Evolutionary conservation across 1,140 invertebrate species (phyloP).

Genomic region (Drosophila lacteicornis): DNA sequence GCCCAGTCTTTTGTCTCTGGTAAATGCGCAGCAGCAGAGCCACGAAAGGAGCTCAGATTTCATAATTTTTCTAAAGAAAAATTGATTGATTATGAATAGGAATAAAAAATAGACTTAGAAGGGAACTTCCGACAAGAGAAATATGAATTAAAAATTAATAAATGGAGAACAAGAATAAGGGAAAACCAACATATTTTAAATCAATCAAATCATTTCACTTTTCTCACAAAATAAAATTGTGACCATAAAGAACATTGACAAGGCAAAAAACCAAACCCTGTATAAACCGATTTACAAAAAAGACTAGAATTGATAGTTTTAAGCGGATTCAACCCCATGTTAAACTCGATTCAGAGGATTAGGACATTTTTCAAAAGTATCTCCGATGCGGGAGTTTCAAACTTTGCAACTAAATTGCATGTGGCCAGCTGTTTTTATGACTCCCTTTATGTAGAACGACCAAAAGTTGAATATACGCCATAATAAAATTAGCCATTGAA

Average conservation of each 20-base stretch:
- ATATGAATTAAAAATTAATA: slow-evolving; percentile 3
- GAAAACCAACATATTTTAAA: not conserved
- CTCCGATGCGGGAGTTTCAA: slow-evolving; percentile 55
- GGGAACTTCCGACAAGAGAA: slow-evolving; percentile 35
- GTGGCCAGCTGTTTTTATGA: slow-evolving; percentile 81
- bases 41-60: slow-evolving; percentile 54
- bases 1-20: slow-evolving; percentile 37
- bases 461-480: slow-evolving; percentile 40
- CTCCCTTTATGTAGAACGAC: slow-evolving; percentile 49
- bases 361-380: slow-evolving; percentile 23
- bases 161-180: not conserved
- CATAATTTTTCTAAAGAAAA: slow-evolving; percentile 62
- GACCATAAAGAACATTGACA: not conserved
- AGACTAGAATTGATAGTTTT: slow-evolving; percentile 53
- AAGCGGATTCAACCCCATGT: slow-evolving; percentile 57
- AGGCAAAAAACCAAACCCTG: slow-evolving; percentile 27
- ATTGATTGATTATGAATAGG: slow-evolving; percentile 52
- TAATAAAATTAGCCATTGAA: slow-evolving; percentile 74
- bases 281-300: slow-evolving; percentile 47
- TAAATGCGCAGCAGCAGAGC: slow-evolving; percentile 46
- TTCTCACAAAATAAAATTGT: not conserved
- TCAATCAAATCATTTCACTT: not conserved
- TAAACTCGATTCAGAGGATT: slow-evolving; percentile 47
- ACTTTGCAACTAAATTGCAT: slow-evolving; percentile 55
- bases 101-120: slow-evolving; percentile 10